phyloP scores from a whole-genome alignment of 1,140 invertebrate genomes.

The Cotesia typhae region DNA sequence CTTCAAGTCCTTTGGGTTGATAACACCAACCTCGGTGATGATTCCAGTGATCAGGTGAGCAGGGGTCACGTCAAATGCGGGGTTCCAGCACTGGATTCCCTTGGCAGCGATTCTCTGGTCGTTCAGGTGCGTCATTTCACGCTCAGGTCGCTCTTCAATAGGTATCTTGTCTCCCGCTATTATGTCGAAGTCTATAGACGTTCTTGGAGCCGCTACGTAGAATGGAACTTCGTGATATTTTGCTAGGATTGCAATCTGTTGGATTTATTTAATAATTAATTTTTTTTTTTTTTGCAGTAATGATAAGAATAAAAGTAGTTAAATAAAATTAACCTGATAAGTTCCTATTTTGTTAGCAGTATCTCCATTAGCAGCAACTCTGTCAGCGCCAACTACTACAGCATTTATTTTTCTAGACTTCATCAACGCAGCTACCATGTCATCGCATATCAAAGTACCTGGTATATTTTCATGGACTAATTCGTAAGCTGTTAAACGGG shows the following conservation, averaged over 20 bases:
- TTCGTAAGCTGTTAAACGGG: constrained; percentile 95
- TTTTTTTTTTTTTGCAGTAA: constrained; percentile 10
- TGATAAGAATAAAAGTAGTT: not conserved
- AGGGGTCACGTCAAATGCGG: constrained; percentile 98
- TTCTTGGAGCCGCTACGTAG: constrained; percentile 93
- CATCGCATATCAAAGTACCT: constrained; percentile 92
- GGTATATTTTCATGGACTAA: constrained; percentile 93
- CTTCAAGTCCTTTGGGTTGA: constrained; percentile 66
- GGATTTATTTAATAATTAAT: constrained; percentile 6
- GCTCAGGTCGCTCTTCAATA: constrained; percentile 91
- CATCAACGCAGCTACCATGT: constrained; percentile 93
- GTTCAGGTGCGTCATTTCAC: constrained; percentile 90
- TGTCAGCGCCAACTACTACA: constrained; percentile 89
- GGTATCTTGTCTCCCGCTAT: constrained; percentile 85
- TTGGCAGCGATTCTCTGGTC: constrained; percentile 85
- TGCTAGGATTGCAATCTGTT: constrained; percentile 87
- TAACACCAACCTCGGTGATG: constrained; percentile 94
- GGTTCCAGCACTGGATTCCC: constrained; percentile 96
- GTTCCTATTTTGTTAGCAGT: constrained; percentile 99
- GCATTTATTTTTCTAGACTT: constrained; percentile 78
- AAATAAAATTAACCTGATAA: constrained; percentile 75
- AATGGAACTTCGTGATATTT: constrained; percentile 93
- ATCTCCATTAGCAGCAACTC: constrained; percentile 94
- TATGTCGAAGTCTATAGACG: constrained; percentile 88
- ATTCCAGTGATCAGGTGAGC: constrained; percentile 92